Base-by-base conservation (phyloP, 92 coral and sea anemone species). In the Phymanthus crucifer region DNA sequence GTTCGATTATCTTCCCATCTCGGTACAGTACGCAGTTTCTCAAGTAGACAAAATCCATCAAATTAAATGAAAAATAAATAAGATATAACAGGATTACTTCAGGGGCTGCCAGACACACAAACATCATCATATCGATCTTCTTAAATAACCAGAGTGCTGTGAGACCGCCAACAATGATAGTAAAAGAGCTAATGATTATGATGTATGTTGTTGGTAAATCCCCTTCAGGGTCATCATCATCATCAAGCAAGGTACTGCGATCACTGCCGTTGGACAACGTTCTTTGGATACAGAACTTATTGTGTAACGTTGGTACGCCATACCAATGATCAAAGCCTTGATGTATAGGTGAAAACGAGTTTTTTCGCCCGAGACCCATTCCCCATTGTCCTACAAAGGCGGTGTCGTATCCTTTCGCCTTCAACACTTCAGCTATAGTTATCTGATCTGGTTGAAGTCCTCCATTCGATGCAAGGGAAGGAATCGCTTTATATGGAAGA, bases 321-420 rank as follows among this genome's bases (percentile, higher is more conserved):
- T 90, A 93, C 93, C 93, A 95, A 21, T 78, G 85, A 69, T 89
- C 91, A 84, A 95, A 95, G 24, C 98, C 98, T 66, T 93, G 98
- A 47, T 86, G 79, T 45, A 89, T 66, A 3, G 98, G 98, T 48
- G 87, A 75, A 68, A 86, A 95, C 40, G 85, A 45, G 29, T 88
- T 93, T 29, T 85, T 87, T 50, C 89, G 79, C 0, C 98, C 98
- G 29, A 93, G 43, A 1, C 98, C 98, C 10, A 93, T 77, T 11
- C 92, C 98, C 98, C 98, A 95, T 47, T 88, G 76, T 2, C 98
- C 98, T 43, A 95, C 89, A 79, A 87, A 95, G 33, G 90, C 88
- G 10, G 91, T 95, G 0, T 84, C 27, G 50, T 93, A 94, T 12
- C 87, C 89, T 46, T 58, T 76, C 0, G 75, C 75, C 29, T 89